Conservation (phyloP, 1,140 invertebrate species). For the Drosophila lacertosa region DNA sequence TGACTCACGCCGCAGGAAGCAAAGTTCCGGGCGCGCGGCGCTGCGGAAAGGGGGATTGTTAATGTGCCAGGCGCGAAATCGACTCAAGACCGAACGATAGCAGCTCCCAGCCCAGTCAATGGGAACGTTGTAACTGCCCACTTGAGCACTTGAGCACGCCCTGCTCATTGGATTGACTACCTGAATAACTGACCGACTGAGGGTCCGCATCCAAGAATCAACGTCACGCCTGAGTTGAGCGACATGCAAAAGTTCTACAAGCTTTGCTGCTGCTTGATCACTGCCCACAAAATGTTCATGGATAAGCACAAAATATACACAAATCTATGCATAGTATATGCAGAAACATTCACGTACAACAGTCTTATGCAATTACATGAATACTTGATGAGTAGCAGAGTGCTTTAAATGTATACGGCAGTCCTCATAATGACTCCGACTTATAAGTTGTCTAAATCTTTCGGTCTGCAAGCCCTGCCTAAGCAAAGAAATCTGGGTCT, state of each 20-base stretch:
- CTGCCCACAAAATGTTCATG: neutral
- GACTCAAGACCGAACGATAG: slow-evolving; percentile 13
- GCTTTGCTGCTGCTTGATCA: slow-evolving; percentile 25
- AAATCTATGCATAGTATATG: neutral
- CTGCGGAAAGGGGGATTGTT: neutral
- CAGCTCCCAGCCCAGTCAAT: slow-evolving; percentile 27
- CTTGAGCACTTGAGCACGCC: slow-evolving; percentile 30
- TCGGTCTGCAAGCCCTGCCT: too few relatives aligned
- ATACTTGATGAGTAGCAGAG: slow-evolving; percentile 13
- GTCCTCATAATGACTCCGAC: too few relatives aligned
- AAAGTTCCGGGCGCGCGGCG: too few relatives aligned
- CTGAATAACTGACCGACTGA: neutral
- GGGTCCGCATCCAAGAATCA: slow-evolving; percentile 6
- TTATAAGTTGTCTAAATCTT: too few relatives aligned
- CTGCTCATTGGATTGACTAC: slow-evolving; percentile 6
- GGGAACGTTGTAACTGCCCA: slow-evolving; percentile 30
- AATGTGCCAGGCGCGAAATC: slow-evolving; percentile 17
- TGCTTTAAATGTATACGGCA: too few relatives aligned
- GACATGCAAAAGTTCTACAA: slow-evolving; percentile 40
- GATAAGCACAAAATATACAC: neutral
- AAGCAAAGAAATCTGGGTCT: too few relatives aligned
- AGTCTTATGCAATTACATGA: slow-evolving; percentile 5
- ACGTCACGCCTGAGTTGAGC: slow-evolving; percentile 56
- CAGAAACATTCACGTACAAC: neutral
- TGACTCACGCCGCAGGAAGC: slow-evolving; percentile 33